Conservation (phyloP, 2,888 invertebrate species). For the Diaperis boleti region DNA sequence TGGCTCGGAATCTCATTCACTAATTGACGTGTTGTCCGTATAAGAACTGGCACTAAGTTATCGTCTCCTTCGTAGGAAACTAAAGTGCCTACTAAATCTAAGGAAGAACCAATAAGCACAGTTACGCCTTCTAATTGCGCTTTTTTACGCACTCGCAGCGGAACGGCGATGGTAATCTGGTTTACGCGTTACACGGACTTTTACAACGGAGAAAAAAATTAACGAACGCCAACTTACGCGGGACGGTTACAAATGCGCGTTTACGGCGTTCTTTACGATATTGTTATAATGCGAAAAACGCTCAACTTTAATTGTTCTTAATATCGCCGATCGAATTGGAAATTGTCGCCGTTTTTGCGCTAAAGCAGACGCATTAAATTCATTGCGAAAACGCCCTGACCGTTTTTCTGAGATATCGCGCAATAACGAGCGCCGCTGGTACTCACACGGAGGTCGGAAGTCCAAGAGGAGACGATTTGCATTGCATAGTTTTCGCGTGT, state of each 20-base stretch:
- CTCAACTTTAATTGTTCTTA: slow-evolving; percentile 34
- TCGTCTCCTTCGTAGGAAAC: slow-evolving; percentile 52
- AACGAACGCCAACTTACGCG: slow-evolving; percentile 50
- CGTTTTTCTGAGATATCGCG: no score
- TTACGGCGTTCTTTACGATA: slow-evolving; percentile 59
- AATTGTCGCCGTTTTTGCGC: slow-evolving; percentile 2
- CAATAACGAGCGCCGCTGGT: no score
- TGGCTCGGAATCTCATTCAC: slow-evolving; percentile 47
- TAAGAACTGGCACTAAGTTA: slow-evolving; percentile 51
- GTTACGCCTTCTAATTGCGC: slow-evolving; percentile 56
- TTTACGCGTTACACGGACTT: slow-evolving; percentile 44
- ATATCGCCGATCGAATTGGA: slow-evolving; percentile 16
- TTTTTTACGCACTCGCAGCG: slow-evolving; percentile 43
- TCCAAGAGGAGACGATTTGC: no score
- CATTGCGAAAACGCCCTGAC: not conserved
- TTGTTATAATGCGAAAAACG: slow-evolving; percentile 58
- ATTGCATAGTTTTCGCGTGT: no score
- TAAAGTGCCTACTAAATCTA: slow-evolving; percentile 51
- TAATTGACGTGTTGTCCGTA: slow-evolving; percentile 55
- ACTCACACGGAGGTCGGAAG: no score
- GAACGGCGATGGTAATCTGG: slow-evolving; percentile 44
- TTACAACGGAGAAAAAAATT: slow-evolving; percentile 47
- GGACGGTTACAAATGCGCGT: slow-evolving; percentile 52
- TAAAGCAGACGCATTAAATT: not conserved
- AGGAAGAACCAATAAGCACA: slow-evolving; percentile 54